A percentile compares a stretch with the other conserved stretches of the same genome.
Evolutionary conservation across 2,113 vertebrate genomes (phyloP).

Genomic region (Myotis davidii): DNA sequence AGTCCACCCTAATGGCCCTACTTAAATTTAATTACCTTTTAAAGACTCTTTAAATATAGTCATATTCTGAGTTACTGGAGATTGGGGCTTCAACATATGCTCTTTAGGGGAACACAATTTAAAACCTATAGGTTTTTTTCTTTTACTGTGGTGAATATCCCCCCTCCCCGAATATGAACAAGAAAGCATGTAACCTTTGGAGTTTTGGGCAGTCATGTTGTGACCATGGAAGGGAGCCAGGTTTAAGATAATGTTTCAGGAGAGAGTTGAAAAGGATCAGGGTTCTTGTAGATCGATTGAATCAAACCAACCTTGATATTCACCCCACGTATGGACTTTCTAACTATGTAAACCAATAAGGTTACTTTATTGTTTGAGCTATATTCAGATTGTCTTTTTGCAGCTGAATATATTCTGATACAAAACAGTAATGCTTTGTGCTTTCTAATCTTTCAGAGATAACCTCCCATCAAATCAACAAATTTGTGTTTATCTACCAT

Average conservation of each 20-base stretch:
- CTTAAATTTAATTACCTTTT: neutral
- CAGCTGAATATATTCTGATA: neutral
- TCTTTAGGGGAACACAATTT: neutral
- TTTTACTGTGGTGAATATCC: neutral
- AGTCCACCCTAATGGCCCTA: neutral
- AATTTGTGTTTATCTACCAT: neutral
- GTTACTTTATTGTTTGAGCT: neutral
- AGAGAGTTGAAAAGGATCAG: slow-evolving; percentile 14
- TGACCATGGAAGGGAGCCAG: neutral
- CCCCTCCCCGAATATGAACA: neutral
- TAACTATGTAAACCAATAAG: neutral
- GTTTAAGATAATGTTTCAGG: neutral
- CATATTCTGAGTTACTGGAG: neutral
- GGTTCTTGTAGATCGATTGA: slow-evolving; percentile 7
- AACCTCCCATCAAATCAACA: neutral
- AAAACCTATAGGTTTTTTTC: neutral
- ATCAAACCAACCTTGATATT: slow-evolving; percentile 29
- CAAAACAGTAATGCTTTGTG: neutral
- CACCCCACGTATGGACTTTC: neutral
- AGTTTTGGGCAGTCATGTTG: neutral
- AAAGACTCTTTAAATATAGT: neutral
- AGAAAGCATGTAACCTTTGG: neutral
- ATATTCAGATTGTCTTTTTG: neutral
- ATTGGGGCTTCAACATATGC: neutral
- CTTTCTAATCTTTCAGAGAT: slow-evolving; percentile 30